A percentile compares a stretch with the other conserved stretches of the same genome.
Evolutionary conservation across 37 sponge, comb jelly and placozoan species (phyloP).

Genomic region (Amphimedon queenslandica): DNA sequence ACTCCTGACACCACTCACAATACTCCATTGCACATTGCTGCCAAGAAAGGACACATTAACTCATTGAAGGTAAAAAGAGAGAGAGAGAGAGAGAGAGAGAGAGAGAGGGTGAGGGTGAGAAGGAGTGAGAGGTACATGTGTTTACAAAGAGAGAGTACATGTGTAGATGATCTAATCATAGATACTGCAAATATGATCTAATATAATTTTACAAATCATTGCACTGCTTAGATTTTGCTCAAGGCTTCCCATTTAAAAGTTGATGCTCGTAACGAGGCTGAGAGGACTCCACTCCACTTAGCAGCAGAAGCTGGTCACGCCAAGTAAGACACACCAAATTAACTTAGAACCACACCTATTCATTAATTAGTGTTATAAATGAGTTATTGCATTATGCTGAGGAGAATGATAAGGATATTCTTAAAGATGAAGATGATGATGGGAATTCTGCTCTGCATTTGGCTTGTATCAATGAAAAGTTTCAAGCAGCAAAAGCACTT

Average conservation of each 20-base stretch:
- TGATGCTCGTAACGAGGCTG: conserved; percentile 76
- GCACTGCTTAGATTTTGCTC: conserved; percentile 25
- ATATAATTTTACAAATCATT: too few species aligned
- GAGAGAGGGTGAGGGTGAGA: too few species aligned
- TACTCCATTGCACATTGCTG: conserved; percentile 79
- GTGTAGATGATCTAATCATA: too few species aligned
- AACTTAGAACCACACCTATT: too few species aligned
- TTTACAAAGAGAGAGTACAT: too few species aligned
- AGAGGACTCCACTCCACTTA: conserved; percentile 81
- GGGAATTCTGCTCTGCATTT: conserved; percentile 89
- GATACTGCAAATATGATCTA: too few species aligned
- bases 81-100: too few species aligned
- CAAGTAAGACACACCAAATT: conserved; percentile 61
- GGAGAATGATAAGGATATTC: conserved; percentile 4
- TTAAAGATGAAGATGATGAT: conserved; percentile 87
- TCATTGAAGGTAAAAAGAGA: conserved; percentile 50
- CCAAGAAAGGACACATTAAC: conserved; percentile 58
- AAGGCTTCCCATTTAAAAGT: neutral
- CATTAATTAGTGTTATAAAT: conserved; percentile 26
- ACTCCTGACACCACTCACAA: conserved; percentile 55
- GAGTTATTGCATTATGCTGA: conserved; percentile 12
- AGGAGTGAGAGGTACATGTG: too few species aligned
- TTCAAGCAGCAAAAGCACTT: conserved; percentile 44
- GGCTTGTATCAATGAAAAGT: conserved; percentile 77
- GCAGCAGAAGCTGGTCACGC: conserved; percentile 66